Evolutionary conservation across 1,140 invertebrate species (phyloP), one percentile per base, ranked within the genome.

Genomic region (Scylla paramamosain): DNA sequence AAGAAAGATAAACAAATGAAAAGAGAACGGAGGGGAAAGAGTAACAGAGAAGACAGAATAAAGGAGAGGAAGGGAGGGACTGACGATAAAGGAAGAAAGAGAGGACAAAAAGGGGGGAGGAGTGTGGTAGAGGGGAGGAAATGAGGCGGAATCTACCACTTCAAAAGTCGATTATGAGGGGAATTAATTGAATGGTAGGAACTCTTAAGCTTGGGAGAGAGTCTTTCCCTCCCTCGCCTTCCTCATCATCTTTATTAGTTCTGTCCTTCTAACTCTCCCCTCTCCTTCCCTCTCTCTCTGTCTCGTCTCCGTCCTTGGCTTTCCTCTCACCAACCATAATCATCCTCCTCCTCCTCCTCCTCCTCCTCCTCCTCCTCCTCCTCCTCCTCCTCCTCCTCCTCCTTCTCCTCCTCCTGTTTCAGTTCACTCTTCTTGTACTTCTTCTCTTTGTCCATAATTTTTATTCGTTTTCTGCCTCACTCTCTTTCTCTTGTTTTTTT

Each of bases 121-220:
- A 84, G n/a, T 28, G 83, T 10, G n/a, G 25, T n/a, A 32, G 83
- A 84, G n/a, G 67, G 67, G 67, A 77, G 67, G 67, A 77, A 77
- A 77, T 77, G 67, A 77, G 67, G 8, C 20, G 20, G 20, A 25
- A 77, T 77, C 67, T 77, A n/a, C 67, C 25, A 7, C 67, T 77
- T 77, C 67, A 77, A n/a, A 77, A 77, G 67, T 77, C 67, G 67
- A 77, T 77, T 77, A 77, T 77, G 67, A 77, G 67, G 67, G n/a
- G 67, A 77, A 77, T 77, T 77, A 77, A 77, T 77, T 77, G 67
- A 77, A 77, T 77, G n/a, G 67, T 25, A 77, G 67, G 25, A 77
- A 12, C 67, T n/a, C 67, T 77, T 77, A n/a, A n/a, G 67, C 67
- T 20, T 77, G 67, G 12, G 20, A 77, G 52, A 59, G 52, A 14